Percentiles rank a stretch among this genome's conserved stretches.
Conservation (phyloP, 2,888 invertebrate species). For the Nephrotoma appendiculata region DNA sequence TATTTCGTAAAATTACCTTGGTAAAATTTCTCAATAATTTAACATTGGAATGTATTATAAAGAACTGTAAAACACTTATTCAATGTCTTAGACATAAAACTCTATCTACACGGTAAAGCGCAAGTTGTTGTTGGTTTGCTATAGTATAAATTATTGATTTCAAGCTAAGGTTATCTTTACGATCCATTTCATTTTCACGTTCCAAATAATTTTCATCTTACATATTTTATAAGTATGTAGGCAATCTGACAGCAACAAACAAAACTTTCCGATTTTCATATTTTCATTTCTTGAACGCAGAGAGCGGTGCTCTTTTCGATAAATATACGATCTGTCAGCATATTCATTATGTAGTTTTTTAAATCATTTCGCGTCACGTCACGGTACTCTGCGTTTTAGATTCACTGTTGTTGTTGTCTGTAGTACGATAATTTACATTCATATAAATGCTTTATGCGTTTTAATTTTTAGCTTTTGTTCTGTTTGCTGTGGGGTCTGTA, state of each 20-base stretch:
- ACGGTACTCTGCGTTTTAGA: not conserved
- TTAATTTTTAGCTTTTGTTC: not conserved
- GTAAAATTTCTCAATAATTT: not conserved
- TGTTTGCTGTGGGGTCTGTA: not conserved
- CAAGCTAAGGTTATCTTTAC: not conserved
- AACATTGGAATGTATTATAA: not conserved
- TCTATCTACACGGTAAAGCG: not conserved
- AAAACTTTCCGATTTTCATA: not conserved
- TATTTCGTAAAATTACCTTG: not conserved
- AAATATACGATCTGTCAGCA: not conserved
- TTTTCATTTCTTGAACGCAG: not conserved
- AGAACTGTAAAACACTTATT: not conserved
- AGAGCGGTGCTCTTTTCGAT: not conserved
- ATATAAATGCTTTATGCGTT: not conserved
- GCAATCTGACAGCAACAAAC: not conserved
- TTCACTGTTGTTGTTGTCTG: not conserved
- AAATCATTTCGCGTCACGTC: not conserved
- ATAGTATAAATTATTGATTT: not conserved
- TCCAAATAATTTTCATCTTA: not conserved
- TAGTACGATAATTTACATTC: not conserved
- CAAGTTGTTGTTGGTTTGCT: not conserved
- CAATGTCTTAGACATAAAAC: not conserved
- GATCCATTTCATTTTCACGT: not conserved
- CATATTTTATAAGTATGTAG: not conserved
- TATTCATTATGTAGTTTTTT: not conserved